Evolutionary conservation across 2,797 vertebrate species (phyloP).

Genomic region (Microcaecilia unicolor): DNA sequence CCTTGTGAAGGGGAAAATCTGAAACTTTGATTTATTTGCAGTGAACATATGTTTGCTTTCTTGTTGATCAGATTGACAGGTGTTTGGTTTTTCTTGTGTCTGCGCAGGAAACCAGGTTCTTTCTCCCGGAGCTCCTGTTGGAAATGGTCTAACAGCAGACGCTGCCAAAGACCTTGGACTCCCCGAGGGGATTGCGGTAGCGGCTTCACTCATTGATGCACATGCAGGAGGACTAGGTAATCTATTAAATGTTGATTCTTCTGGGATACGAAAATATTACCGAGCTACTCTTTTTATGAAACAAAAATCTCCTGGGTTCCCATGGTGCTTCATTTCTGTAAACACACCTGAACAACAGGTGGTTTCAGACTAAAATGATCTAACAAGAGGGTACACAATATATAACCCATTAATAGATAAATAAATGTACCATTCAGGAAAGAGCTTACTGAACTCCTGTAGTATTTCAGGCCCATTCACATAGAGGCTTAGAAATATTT

Average conservation of each 20-base stretch:
- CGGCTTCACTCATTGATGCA: conserved; percentile 85
- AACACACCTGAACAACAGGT: background rate
- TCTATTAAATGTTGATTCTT: background rate
- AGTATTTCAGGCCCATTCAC: no score
- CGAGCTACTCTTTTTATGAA: background rate
- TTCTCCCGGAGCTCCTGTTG: conserved; percentile 72
- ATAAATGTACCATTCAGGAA: no score
- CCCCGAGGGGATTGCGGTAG: conserved; percentile 71
- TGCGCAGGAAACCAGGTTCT: conserved; percentile 68
- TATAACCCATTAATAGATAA: no score
- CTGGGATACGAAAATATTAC: background rate
- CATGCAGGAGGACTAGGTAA: conserved; percentile 92
- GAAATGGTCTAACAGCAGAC: conserved; percentile 65
- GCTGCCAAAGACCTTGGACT: conserved; percentile 76
- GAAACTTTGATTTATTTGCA: conserved; percentile 8
- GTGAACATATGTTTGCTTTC: conserved; percentile 19
- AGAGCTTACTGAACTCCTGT: no score
- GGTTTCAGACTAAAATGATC: background rate
- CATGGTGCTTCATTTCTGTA: background rate
- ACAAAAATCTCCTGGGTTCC: background rate
- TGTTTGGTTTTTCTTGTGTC: conserved; percentile 42
- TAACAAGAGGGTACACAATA: no score
- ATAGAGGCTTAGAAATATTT: no score
- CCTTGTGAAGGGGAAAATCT: no score
- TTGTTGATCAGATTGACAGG: conserved; percentile 29